Evolutionary conservation across 2,888 invertebrate species (phyloP), one percentile per base, ranked within the genome.

Genomic region (Hirtodrosophila trivittata): DNA sequence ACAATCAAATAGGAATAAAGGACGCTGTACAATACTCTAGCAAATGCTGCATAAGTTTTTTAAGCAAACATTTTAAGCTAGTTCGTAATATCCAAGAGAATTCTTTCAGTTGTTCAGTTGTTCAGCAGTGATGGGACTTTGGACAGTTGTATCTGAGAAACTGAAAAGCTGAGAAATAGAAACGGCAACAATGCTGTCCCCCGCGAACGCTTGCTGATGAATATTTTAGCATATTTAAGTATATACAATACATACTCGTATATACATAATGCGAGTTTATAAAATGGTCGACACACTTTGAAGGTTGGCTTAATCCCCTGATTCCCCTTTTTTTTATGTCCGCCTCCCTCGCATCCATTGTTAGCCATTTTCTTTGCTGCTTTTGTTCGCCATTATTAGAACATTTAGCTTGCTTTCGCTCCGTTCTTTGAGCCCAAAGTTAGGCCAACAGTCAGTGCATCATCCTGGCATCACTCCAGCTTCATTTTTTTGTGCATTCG

Each of bases 11-110:
- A 90, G 91, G 75, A 90, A 89, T 85, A 91, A 90, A 90, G 91
- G 91, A 88, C 90, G 90, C 84, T 91, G 91, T 88, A 90, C 90
- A 89, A 91, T 91, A 89, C 91, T 91, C 80, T 91, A 91, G 90
- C 90, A 89, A 89, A 88, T 88, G 89, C 89, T 89, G 86, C 89
- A 89, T 87, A 89, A 88, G 87, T 86, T 89, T 86, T 88, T 89
- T 75, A 89, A 75, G 77, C 84, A 84, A 81, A 72, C 75, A 71
- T 75, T 76, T 74, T 82, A 74, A 69, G 73, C 69, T 52, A 75
- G 32, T 55, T 42, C 76, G 49, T 63, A 58, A 65, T 18, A 55
- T 55, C 59, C 59, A 37, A 59, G 66, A 21, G 51, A 42, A 32
- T 46, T 43, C 9, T 39, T 49, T 55, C 35, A 26, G 46, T 30